A percentile compares a stretch with the other conserved stretches of the same genome.
phyloP scores from a whole-genome alignment of 2,888 invertebrate species.

The Machimus atricapillus region DNA sequence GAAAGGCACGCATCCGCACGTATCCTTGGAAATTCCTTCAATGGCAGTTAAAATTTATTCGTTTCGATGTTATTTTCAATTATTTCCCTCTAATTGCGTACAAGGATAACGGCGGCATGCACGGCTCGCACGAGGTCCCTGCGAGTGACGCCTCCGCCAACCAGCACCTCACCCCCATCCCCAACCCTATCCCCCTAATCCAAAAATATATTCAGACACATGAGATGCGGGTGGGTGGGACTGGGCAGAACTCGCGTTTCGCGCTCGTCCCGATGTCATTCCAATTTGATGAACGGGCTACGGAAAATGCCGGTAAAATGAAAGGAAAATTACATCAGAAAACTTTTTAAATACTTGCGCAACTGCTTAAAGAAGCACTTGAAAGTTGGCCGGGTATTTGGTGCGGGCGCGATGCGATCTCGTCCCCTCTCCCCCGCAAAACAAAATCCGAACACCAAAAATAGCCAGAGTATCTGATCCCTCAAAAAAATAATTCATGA shows the following conservation, averaged over 20 bases:
- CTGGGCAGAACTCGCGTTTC: neutral
- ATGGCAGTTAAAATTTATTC: constrained; percentile 43
- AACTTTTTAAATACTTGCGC: constrained; percentile 5
- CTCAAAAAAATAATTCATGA: constrained; percentile 37
- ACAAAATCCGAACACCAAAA: neutral
- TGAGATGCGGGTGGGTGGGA: neutral
- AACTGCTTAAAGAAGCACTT: constrained; percentile 21
- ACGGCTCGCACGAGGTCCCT: neutral
- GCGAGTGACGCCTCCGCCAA: neutral
- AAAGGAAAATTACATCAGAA: constrained; percentile 4
- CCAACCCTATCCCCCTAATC: neutral
- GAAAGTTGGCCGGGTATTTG: neutral
- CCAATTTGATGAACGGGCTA: constrained; percentile 23
- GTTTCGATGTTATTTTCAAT: constrained; percentile 43
- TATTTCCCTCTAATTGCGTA: constrained; percentile 41
- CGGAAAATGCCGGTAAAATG: neutral
- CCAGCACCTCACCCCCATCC: neutral
- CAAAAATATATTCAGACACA: neutral
- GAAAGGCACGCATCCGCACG: constrained; percentile 28
- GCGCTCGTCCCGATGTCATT: neutral
- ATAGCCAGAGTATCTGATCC: constrained; percentile 17
- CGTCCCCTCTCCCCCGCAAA: neutral
- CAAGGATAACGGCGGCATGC: constrained; percentile 4
- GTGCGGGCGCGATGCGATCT: neutral
- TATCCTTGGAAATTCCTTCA: constrained; percentile 41